Evolutionary conservation across 64 coral and sea anemone species (phyloP), one percentile per base, ranked within the genome.

Genomic region (Catalaphyllia jardinei): DNA sequence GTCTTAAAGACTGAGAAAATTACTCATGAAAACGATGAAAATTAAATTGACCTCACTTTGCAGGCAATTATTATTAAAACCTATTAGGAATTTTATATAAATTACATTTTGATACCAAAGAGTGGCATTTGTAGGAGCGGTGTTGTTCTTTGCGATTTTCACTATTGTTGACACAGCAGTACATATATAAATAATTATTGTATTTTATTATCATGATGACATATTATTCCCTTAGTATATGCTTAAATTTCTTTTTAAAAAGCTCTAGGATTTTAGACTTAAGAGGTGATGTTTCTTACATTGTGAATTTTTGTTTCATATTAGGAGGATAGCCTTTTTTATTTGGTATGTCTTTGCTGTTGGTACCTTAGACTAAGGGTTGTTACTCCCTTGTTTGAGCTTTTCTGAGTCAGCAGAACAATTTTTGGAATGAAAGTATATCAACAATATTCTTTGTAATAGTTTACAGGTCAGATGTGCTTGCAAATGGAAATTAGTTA

Each of bases 141-240:
- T 55, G 19, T 79, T 79, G 49, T 83, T 38, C 29, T 50, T 67
- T 13, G 16, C 24, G 15, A 42, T 83, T 65, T 38, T 31, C 59
- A 83, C 80, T n/a, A 24, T 67, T 12, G 39, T 67, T 11, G 24
- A 12, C 31, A 61, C 20, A 67, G 59, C 15, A 46, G 20, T 67
- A 52, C 38, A 29, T 79, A 52, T 10, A 42, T 30, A 83, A 57
- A 83, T 35, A 35, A 35, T 35, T 1, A 35, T 67, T 38, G 18
- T 83, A 83, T 83, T 83, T 83, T 83, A 46, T 46, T 46, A 83
- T 83, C 59, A 39, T 83, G 24, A 39, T 25, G 4, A 46, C 31
- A n/a, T 82, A 33, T 62, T 69, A 27, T 24, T 69, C 22, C 8
- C 65, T 28, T 25, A 27, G 25, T 69, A 7, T n/a, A 25, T n/a